Conservation (phyloP, 1,140 invertebrate genomes). For the Drosophila sp. region DNA sequence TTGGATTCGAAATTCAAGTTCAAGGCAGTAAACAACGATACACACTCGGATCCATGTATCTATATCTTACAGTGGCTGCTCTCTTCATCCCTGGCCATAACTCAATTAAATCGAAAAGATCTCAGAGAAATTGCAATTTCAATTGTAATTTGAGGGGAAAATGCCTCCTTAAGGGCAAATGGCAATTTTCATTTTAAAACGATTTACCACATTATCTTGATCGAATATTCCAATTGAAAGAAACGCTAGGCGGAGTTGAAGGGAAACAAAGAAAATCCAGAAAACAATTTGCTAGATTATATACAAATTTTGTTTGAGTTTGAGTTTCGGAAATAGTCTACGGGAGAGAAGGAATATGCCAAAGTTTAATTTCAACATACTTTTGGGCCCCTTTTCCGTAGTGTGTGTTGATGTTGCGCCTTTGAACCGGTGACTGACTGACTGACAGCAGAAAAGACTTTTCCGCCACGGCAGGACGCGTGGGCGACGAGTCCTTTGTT, state of each 20-base stretch:
- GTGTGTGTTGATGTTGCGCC: neutral
- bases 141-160: neutral
- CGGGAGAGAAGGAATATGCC: neutral
- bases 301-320: neutral
- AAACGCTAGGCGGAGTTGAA: too few relatives aligned
- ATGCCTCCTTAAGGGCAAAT: too few relatives aligned
- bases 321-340: neutral
- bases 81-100: neutral
- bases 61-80: neutral
- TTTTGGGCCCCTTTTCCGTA: neutral
- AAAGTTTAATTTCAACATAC: neutral
- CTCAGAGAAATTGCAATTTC: neutral
- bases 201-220: conserved; percentile 1
- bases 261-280: too few relatives aligned
- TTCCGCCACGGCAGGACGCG: neutral
- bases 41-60: neutral
- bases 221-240: neutral
- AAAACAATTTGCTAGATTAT: too few relatives aligned
- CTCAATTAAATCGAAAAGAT: conserved; percentile 4
- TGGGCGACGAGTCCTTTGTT: neutral
- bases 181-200: neutral
- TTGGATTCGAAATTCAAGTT: neutral
- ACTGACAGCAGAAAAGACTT: neutral
- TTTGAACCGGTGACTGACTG: neutral
- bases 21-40: neutral